Base-by-base conservation (phyloP, 2,113 vertebrate species). In the Vidua macroura region DNA sequence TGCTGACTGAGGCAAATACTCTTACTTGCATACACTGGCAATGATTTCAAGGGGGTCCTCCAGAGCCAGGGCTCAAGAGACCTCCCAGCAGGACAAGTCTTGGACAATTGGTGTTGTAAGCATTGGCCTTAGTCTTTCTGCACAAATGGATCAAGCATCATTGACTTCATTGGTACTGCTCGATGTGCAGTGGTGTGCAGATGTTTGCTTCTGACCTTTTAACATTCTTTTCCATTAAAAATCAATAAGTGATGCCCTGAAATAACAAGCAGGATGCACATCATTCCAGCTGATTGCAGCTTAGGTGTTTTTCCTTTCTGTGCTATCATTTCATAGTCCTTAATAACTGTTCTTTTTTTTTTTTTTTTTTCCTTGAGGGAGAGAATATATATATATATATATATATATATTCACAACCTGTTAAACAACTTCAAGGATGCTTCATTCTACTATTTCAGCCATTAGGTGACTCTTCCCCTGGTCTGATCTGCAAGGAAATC, bases 191-290 rank as follows among this genome's bases (percentile, higher is more conserved):
- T 41, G 43, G 20, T 52, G n/a, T 81, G 77, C 80, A 89, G 62
- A 23, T 88, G 59, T 91, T 88, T 74, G 82, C 66, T 86, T 95
- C 77, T 88, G 88, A 91, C 64, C 80, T 91, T 94, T 58, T 81
- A 81, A 60, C 41, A 25, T 69, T 62, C 43, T 93, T 94, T 86
- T 76, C 76, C 80, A 68, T 88, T 88, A 88, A 88, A 91, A 90
- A 76, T 63, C 79, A 94, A 85, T 78, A 91, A 93, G 55, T 79
- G 28, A 74, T 87, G 46, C 51, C 30, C 46, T 80, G 76, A 86
- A 95, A 86, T 88, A 73, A 49, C 72, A 67, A 73, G 77, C 21
- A 81, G 48, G 43, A 93, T 39, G 68, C 49, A 90, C 63, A n/a
- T 93, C 46, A 69, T 90, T 93, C 39, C 89, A 88, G 69, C 49